Percentiles rank a stretch among this genome's conserved stretches.
phyloP scores from a whole-genome alignment of 1,140 invertebrate species.

The Acromyrmex heyeri region DNA sequence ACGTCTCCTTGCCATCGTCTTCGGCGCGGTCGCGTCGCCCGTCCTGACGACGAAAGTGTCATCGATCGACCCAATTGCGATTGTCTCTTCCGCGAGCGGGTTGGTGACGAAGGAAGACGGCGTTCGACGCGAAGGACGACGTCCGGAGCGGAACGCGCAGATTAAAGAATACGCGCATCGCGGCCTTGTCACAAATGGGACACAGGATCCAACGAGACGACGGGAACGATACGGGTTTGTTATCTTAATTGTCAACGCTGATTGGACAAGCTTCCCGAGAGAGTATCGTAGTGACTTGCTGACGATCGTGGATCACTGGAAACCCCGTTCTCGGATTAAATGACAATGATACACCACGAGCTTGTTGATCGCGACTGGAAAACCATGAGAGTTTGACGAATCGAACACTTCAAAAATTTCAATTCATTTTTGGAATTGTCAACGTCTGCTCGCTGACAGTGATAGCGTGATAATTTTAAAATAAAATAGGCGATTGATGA shows the following conservation, averaged over 20 bases:
- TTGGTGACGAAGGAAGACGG: not conserved
- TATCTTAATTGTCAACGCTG: constrained; percentile 52
- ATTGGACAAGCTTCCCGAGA: constrained; percentile 38
- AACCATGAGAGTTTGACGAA: not conserved
- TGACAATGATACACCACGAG: not conserved
- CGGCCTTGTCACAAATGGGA: not conserved
- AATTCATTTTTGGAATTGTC: not conserved
- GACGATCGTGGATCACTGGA: not conserved
- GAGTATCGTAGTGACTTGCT: not conserved
- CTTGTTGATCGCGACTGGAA: not conserved
- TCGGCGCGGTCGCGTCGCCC: constrained; percentile 30
- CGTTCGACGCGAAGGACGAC: constrained; percentile 5
- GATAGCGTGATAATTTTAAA: not conserved
- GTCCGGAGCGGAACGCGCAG: not conserved
- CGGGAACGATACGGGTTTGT: constrained; percentile 46
- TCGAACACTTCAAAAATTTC: not conserved
- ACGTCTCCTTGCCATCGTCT: constrained; percentile 1
- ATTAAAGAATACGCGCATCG: not conserved
- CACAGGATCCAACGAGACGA: not conserved
- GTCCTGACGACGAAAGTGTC: constrained; percentile 59
- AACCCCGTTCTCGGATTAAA: constrained; percentile 5
- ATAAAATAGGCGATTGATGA: not conserved
- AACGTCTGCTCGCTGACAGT: not conserved
- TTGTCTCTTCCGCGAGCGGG: constrained; percentile 28
- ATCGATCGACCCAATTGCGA: constrained; percentile 64